These are phyloP conservation scores for Galeruca laticollis DNA, from an alignment of 2,888 invertebrate genomes.

Conservation along the genomic window DNA sequence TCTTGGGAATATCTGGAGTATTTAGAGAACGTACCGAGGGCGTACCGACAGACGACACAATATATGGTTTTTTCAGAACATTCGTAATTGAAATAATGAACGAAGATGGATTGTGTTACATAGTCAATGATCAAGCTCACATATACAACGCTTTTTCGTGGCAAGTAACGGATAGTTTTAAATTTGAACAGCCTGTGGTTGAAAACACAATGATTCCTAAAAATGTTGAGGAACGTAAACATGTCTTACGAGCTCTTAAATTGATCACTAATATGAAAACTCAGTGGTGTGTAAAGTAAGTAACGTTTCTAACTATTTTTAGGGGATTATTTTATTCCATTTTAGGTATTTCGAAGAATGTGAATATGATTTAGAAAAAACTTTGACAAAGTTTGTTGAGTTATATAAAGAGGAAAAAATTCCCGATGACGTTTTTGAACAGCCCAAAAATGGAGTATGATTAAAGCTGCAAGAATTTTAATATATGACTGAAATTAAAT, in stretches of 20 bases:
- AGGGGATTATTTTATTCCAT: not conserved
- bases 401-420: constrained; percentile 62
- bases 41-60: constrained; percentile 63
- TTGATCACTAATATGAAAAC: constrained; percentile 58
- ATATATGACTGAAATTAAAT: too few relatives aligned
- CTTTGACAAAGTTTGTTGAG: constrained; percentile 67
- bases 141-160: constrained; percentile 67
- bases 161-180: constrained; percentile 57
- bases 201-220: constrained; percentile 43
- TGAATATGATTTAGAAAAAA: constrained; percentile 73
- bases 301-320: constrained; percentile 2
- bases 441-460: not conserved
- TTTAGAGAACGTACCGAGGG: constrained; percentile 72
- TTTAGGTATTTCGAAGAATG: constrained; percentile 74
- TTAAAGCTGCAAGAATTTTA: not conserved
- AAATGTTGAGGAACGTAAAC: constrained; percentile 54
- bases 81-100: constrained; percentile 69
- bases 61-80: constrained; percentile 72
- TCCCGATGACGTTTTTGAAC: constrained; percentile 56
- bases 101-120: constrained; percentile 72
- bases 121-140: constrained; percentile 76
- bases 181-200: constrained; percentile 47
- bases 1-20: constrained; percentile 76
- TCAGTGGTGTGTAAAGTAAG: constrained; percentile 62
- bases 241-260: constrained; percentile 55